Evolutionary conservation across 2,797 vertebrate species (phyloP), one percentile per base, ranked within the genome.

Genomic region (Myripristis jacobus): DNA sequence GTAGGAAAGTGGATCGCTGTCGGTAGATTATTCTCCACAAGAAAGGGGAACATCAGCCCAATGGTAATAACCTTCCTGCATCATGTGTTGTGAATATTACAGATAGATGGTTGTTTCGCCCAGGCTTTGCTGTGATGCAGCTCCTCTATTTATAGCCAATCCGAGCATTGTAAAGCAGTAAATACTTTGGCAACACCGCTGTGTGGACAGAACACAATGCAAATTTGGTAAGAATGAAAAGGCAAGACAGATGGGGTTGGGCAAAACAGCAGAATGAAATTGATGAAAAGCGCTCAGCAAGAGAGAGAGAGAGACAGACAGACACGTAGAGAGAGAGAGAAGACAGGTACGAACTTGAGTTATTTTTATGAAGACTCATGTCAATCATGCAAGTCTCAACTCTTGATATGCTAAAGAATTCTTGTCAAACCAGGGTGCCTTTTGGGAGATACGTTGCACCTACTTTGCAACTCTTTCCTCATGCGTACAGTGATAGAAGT

Each of bases 81-180:
- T 83, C 64, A 29, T 80, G 68, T 59, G 48, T 46, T 68, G 54
- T 73, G 79, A 82, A 75, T 82, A 84, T 87, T 78, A 82, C 71
- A 83, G 75, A 87, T 74, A 77, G 79, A 75, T 66, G 80, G 67
- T 68, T 83, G 83, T 77, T 86, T 84, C 80, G 77, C 47, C 73
- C 25, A 52, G 75, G 83, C 77, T 72, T 79, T 65, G 51, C 67
- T 71, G 50, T 66, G 68, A 81, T 78, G 68, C 67, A 61, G 63
- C 73, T 66, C 63, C 52, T 75, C 79, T 89, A 88, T 90, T 91
- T 88, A 88, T 84, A 88, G 75, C 66, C 82, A 73, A 67, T 82
- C 84, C 82, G 34, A 16, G 66, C 57, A 62, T 77, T 80, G 75
- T 78, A 64, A 67, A 19, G 74, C 76, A 69, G 71, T 79, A 79